Evolutionary conservation across 2,888 invertebrate genomes (phyloP), one percentile per base, ranked within the genome.

Genomic region (Acronicta leporina): DNA sequence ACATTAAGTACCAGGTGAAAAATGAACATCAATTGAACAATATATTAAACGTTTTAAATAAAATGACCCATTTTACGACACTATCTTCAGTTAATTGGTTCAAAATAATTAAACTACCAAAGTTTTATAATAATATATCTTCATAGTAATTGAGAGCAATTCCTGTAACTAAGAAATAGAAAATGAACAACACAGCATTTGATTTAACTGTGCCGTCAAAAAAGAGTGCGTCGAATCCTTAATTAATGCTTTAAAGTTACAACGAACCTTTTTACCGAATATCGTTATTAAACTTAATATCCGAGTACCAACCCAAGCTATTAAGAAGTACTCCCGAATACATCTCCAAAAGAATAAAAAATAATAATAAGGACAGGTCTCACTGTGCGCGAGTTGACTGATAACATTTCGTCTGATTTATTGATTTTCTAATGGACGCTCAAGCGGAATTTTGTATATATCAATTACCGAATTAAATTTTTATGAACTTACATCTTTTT

Each of bases 151-250:
- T 61, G 1, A 56, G 38, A 13, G 48, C 40, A 40, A 48, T 53
- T 54, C 16, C 7, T 30, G 48, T 60, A 53, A 50, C 46, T 48
- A n/a, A 47, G 16, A n/a, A 55, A 38, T 62, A 73, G 59, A 63
- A 70, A 70, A 63, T 51, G 43, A 5, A 60, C 44, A 64, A 63
- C 25, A 49, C 52, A 47, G 38, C 51, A 47, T 65, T 68, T 47
- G 50, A 68, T 67, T 77, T 78, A 73, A 74, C 66, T 65, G 63
- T 60, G 68, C 74, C 78, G 75, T 81, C 76, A 81, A 84, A 87
- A 77, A 80, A 79, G 86, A 82, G 86, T 90, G 89, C 74, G 74
- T 80, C 91, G 80, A 91, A 92, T 90, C 79, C 81, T 83, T 91
- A 91, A 92, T 92, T 88, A 90, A 87, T 87, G 87, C 80, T 81